phyloP scores from a whole-genome alignment of 2,888 invertebrate genomes.

The Laothoe populi region DNA sequence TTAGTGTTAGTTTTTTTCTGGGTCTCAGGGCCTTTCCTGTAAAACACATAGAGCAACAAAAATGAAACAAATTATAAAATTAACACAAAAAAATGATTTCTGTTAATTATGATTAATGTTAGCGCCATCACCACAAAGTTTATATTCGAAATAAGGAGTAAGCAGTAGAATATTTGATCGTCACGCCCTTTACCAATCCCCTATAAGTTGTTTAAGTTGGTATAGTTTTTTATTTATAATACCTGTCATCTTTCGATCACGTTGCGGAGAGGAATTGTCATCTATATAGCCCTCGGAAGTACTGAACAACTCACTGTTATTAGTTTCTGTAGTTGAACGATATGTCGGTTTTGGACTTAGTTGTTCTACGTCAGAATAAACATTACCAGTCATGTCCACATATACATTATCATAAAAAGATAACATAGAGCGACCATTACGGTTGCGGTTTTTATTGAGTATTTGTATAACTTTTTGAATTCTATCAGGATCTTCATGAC shows the following conservation, averaged over 20 bases:
- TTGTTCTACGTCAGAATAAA: slow-evolving; percentile 55
- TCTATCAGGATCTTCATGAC: slow-evolving; percentile 48
- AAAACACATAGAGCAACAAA: slow-evolving; percentile 79
- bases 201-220: slow-evolving; percentile 56
- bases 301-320: not conserved
- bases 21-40: slow-evolving; percentile 80
- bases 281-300: slow-evolving; percentile 7
- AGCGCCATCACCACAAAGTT: slow-evolving; percentile 27
- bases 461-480: slow-evolving; percentile 34
- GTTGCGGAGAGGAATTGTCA: not conserved
- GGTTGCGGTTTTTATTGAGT: not conserved
- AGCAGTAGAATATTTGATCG: slow-evolving; percentile 14
- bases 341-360: not conserved
- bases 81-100: slow-evolving; percentile 24
- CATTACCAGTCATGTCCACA: slow-evolving; percentile 8
- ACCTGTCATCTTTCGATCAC: slow-evolving; percentile 29
- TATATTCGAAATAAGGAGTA: not conserved
- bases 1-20: slow-evolving; percentile 77
- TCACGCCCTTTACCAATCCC: slow-evolving; percentile 49
- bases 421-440: not conserved
- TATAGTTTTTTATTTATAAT: slow-evolving; percentile 56
- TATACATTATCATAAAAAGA: slow-evolving; percentile 45
- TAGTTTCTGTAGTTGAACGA: not conserved
- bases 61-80: slow-evolving; percentile 57
- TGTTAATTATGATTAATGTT: slow-evolving; percentile 27